Evolutionary conservation across 2,888 invertebrate genomes (phyloP), one percentile per base, ranked within the genome.

Genomic region (Thyatira batis): DNA sequence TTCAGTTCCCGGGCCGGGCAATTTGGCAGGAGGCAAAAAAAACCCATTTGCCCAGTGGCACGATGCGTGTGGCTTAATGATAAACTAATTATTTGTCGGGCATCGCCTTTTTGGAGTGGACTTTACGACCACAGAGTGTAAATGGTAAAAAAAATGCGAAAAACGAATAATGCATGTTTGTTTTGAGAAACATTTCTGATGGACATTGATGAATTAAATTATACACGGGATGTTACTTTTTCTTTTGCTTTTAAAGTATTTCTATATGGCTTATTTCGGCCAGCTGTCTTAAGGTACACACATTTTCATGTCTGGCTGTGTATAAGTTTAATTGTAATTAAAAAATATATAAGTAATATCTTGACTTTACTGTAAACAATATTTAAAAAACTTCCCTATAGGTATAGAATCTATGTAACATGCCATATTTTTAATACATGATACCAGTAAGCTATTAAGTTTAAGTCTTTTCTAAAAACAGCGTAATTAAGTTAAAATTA

Each of bases 21-120:
- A 88, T 90, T 90, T 87, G 78, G 82, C 69, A 68, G 72, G 69
- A 64, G 62, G 70, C 73, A 75, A 79, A 85, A 86, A 87, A 87
- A 84, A 74, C 65, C 72, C 78, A 82, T 84, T 87, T 84, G 72
- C 73, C 70, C 72, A 63, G 69, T 67, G 82, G 76, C 83, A 57
- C 60, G 63, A 69, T 80, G 84, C 84, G 84, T 84, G 84, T 80
- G 84, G 82, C 78, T 78, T 86, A 84, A 85, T 84, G 84, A 71
- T 73, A 78, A 78, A 78, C 80, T 85, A 88, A 88, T 89, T 87
- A 84, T 85, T 79, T 75, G 73, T 70, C 62, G 74, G 69, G 63
- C 65, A 61, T 52, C 56, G 58, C 57, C 55, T 67, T 68, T 65
- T 58, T 55, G 55, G 54, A 55, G 57, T 57, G 61, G n/a, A n/a